These are phyloP conservation scores for Pandemis corylana DNA, from an alignment of 2,888 invertebrate genomes.

Conservation along the genomic window DNA sequence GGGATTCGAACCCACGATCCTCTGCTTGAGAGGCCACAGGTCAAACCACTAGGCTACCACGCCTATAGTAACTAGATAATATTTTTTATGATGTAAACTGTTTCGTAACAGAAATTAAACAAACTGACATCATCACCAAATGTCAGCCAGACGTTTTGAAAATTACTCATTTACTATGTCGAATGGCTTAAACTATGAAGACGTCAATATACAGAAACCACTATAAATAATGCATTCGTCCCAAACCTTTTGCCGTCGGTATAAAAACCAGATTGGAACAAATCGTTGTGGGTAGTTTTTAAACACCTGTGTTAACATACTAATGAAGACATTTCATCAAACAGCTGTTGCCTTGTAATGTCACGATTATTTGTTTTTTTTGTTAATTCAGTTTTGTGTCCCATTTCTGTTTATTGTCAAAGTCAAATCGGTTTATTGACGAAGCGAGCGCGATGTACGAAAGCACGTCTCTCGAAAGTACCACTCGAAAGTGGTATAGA, in stretches of 20 bases:
- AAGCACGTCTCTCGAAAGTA: too few species aligned
- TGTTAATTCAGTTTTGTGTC: not conserved
- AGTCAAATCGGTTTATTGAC: not conserved
- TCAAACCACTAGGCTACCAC: too few species aligned
- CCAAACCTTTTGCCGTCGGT: not conserved
- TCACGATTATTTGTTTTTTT: not conserved
- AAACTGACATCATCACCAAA: slow-evolving; percentile 8
- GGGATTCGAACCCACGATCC: too few species aligned
- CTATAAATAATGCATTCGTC: not conserved
- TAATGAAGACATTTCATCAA: slow-evolving; percentile 34
- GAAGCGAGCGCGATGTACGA: too few species aligned
- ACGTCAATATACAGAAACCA: not conserved
- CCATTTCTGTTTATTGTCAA: slow-evolving; percentile 1
- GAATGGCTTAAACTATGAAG: not conserved
- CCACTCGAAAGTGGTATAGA: too few species aligned
- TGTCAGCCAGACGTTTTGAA: not conserved
- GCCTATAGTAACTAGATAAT: not conserved
- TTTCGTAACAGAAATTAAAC: not conserved
- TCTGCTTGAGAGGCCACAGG: too few species aligned
- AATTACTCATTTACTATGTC: slow-evolving; percentile 7
- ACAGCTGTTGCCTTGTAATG: slow-evolving; percentile 16
- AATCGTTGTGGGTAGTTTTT: not conserved
- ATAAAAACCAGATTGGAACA: not conserved
- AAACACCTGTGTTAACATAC: slow-evolving; percentile 32
- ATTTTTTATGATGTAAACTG: not conserved